These are phyloP conservation scores for Hyperoodon ampullatus DNA, from an alignment of 2,113 vertebrate genomes.

Conservation along the genomic window DNA sequence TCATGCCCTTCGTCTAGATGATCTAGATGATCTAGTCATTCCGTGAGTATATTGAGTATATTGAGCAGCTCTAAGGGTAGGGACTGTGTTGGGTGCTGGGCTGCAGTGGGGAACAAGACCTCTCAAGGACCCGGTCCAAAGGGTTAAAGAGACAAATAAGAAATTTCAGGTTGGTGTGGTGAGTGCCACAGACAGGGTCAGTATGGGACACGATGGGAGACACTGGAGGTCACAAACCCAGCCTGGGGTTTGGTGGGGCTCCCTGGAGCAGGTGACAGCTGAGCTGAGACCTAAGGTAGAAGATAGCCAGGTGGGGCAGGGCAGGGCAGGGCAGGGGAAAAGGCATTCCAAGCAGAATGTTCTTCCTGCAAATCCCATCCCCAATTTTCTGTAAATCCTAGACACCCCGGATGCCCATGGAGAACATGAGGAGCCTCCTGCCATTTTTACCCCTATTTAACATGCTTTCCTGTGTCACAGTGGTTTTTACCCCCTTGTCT, in stretches of 20 bases:
- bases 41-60: rapidly evolving
- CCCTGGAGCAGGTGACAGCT: not conserved
- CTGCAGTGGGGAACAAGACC: not conserved
- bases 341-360: not conserved
- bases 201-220: not conserved
- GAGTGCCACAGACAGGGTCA: not conserved
- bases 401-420: not conserved
- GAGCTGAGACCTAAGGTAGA: not conserved
- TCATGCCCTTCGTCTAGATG: rapidly evolving
- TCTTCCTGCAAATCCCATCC: not conserved
- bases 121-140: not conserved
- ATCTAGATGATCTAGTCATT: not conserved
- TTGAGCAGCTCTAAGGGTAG: not conserved
- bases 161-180: not conserved
- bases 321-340: not conserved
- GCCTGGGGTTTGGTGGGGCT: not conserved
- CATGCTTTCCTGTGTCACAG: not conserved
- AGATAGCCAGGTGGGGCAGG: not conserved
- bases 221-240: not conserved
- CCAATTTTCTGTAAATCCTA: not conserved
- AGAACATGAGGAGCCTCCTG: not conserved
- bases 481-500: not conserved
- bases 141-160: not conserved
- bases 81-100: not conserved
- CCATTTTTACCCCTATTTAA: not conserved